These are phyloP conservation scores for Lordiphosa stackelbergi DNA, from an alignment of 1,140 invertebrate species.

Conservation along the genomic window DNA sequence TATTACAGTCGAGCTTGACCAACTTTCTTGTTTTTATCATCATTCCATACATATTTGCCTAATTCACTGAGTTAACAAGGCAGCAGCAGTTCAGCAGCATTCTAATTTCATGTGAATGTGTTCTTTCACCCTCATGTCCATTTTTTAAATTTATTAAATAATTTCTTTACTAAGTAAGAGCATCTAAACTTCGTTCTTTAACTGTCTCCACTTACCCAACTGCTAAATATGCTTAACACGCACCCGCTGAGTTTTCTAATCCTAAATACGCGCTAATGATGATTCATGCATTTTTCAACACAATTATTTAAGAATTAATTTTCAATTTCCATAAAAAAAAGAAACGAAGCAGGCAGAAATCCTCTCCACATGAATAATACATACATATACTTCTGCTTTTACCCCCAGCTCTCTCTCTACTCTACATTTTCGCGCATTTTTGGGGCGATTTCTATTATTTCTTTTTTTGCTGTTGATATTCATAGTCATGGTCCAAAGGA, in stretches of 20 bases:
- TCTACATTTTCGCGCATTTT: slow-evolving; percentile 60
- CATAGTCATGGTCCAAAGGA: slow-evolving; percentile 37
- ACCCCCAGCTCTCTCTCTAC: slow-evolving; percentile 3
- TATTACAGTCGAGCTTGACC: too few relatives aligned
- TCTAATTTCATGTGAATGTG: too few relatives aligned
- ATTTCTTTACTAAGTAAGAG: too few relatives aligned
- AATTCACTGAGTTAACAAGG: too few relatives aligned
- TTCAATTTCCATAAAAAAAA: slow-evolving; percentile 48
- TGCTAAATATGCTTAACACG: slow-evolving; percentile 26
- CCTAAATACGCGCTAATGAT: slow-evolving; percentile 31
- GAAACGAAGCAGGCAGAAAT: slow-evolving; percentile 1
- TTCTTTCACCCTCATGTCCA: too few relatives aligned
- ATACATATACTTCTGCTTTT: slow-evolving; percentile 25
- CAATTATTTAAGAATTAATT: slow-evolving; percentile 72
- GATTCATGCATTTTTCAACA: slow-evolving; percentile 64
- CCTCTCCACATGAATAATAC: slow-evolving; percentile 55
- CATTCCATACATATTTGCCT: too few relatives aligned
- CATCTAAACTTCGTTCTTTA: too few relatives aligned
- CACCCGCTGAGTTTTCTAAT: slow-evolving; percentile 13
- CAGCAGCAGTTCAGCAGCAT: too few relatives aligned
- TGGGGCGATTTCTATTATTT: slow-evolving; percentile 31
- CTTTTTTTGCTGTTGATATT: slow-evolving; percentile 32
- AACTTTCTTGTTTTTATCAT: too few relatives aligned
- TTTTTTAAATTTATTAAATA: too few relatives aligned
- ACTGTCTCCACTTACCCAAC: too few relatives aligned